Base-by-base conservation (phyloP, 2,888 invertebrate genomes). In the Thyatira batis region DNA sequence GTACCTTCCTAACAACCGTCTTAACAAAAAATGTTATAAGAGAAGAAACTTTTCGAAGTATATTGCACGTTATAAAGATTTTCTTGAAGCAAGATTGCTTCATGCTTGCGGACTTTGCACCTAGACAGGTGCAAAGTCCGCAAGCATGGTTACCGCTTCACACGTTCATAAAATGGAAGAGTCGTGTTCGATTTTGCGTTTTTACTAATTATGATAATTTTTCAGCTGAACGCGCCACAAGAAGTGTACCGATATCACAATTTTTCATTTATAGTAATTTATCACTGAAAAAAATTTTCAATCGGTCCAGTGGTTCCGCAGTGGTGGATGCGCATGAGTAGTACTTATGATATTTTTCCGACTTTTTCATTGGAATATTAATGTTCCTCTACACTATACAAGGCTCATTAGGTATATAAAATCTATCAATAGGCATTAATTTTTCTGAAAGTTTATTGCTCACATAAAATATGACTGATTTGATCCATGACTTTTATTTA, bases 331-430 rank as follows among this genome's bases (percentile, higher is more conserved):
- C 46, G 46, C 46, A 46, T 46, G 46, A 46, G 8, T 46, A 46
- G 25, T 25, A 46, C 25, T 23, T 46, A 46, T 25, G 25, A 46
- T 25, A 46, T 46, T 46, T 45, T 46, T 25, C 46, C 23, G 9
- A 23, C 25, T 46, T 46, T 46, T 46, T 46, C 46, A 46, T 25
- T 17, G 13, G 46, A 46, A 46, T 46, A 39, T 46, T 46, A 25
- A 46, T 46, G 25, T 27, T 46, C 25, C 17, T 17, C 17, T 23
- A 13, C 39, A 39, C 13, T 39, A 39, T 39, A 39, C 39, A 39
- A 39, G 39, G n/a, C 39, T 39, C 39, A 39, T 39, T 39, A 39
- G 39, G 39, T 39, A 39, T 8, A 17, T 39, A 39, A 39, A 39
- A 45, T 45, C 21, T 23, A 33, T 20, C 20, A 39, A 54, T 33